Base-by-base conservation (phyloP, 2,113 vertebrate species). In the Macaca nemestrina region DNA sequence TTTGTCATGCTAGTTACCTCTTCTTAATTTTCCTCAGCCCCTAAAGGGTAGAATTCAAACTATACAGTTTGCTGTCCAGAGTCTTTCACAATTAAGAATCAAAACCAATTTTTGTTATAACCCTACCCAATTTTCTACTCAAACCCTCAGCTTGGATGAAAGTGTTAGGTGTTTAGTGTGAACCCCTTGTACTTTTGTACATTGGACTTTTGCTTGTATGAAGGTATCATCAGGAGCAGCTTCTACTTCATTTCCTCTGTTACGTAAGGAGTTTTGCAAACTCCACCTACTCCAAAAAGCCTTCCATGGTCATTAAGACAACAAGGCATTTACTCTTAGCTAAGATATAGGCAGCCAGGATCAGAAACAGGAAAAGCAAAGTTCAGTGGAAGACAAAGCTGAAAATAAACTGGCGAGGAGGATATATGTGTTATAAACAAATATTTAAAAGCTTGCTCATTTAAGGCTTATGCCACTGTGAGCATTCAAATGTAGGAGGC, bases 171-270 rank as follows among this genome's bases (percentile, higher is more conserved):
- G n/a, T 80, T 92, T 18, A 50, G 22, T 17, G 22, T 27, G 17
- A 86, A 88, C 20, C 22, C 2, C 23, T 79, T 52, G 25, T 30
- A 38, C 14, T 83, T 84, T 23, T 64, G 17, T 78, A 73, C n/a
- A 22, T 0, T 73, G 38, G 59, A 55, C 43, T 50, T 59, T 45
- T 67, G 14, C 20, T n/a, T n/a, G 1, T 3, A 55, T 9, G 0
- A 90, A 73, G 68, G 11, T 55, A 50, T 4, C 8, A 6, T 16
- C 70, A 82, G 11, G 20, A 72, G 17, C 13, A 11, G n/a, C 27
- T 64, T 76, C 20, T 17, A 61, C 3, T 61, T 75, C 43, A 48
- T 45, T 11, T 72, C 3, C 22, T 45, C 25, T 8, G 5, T 57
- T 57, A 27, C 55, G 14, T 12, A 55, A 76, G 23, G 27, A 2